Percentiles rank a stretch among this genome's conserved stretches.
phyloP scores from a whole-genome alignment of 2,113 vertebrate species.

The Hippocampus guttulatus region DNA sequence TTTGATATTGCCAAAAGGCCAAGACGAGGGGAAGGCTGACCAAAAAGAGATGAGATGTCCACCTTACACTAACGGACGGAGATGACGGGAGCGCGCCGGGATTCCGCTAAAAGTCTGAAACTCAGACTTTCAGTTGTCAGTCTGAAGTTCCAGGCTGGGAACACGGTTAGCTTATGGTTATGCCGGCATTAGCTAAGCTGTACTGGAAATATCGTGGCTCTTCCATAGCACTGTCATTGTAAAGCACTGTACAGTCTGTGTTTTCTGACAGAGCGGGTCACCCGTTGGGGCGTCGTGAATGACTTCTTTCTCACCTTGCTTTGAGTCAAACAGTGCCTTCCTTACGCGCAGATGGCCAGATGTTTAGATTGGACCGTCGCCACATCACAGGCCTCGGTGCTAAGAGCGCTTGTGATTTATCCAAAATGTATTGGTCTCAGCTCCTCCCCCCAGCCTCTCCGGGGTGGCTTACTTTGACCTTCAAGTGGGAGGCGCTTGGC shows the following conservation, averaged over 20 bases:
- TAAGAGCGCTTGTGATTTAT: slow-evolving; percentile 56
- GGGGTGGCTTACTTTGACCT: slow-evolving; percentile 66
- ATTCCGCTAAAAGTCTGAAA: too few relatives aligned
- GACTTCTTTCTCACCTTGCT: slow-evolving; percentile 52
- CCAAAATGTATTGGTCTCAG: slow-evolving; percentile 56
- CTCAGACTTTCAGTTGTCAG: too few relatives aligned
- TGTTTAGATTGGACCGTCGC: slow-evolving; percentile 56
- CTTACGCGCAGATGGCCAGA: slow-evolving; percentile 48
- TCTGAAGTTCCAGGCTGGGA: too few relatives aligned
- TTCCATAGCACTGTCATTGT: slow-evolving; percentile 1
- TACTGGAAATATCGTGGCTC: background rate
- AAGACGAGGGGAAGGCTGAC: too few relatives aligned
- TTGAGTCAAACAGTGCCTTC: slow-evolving; percentile 41
- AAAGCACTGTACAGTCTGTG: slow-evolving; percentile 11
- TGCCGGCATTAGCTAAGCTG: background rate
- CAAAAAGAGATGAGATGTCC: too few relatives aligned
- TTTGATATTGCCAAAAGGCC: too few relatives aligned
- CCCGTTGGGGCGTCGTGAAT: slow-evolving; percentile 38
- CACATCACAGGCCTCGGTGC: slow-evolving; percentile 46
- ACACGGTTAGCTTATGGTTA: too few relatives aligned
- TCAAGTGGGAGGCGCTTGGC: slow-evolving; percentile 49
- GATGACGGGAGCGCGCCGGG: too few relatives aligned
- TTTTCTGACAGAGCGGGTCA: slow-evolving; percentile 13
- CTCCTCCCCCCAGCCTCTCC: slow-evolving; percentile 19
- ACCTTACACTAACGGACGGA: too few relatives aligned